A percentile compares a stretch with the other conserved stretches of the same genome.
Conservation (phyloP, 1,140 invertebrate species). For the Aphidius ervi region DNA sequence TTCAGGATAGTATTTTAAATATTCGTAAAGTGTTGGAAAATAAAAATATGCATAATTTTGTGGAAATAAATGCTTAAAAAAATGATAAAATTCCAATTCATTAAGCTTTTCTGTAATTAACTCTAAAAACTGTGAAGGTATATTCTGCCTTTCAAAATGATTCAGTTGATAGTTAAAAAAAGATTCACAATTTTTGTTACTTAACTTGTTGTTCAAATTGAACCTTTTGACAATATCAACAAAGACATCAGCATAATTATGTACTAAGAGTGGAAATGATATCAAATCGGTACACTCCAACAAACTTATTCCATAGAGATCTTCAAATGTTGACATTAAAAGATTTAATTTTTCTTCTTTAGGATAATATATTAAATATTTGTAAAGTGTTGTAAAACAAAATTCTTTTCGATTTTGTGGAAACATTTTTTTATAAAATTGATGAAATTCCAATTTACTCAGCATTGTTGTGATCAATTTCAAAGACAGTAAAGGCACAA, state of each 20-base stretch:
- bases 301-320: conserved; percentile 29
- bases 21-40: conserved; percentile 16
- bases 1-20: conserved; percentile 32
- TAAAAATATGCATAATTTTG: conserved; percentile 22
- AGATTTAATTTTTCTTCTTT: conserved; percentile 26
- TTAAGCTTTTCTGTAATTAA: conserved; percentile 25
- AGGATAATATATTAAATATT: conserved; percentile 32
- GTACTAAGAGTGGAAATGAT: conserved; percentile 19
- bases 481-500: conserved; percentile 25
- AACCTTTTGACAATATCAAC: conserved; percentile 22
- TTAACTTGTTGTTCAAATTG: no score
- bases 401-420: conserved; percentile 24
- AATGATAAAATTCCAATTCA: conserved; percentile 27
- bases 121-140: conserved; percentile 28
- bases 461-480: conserved; percentile 27
- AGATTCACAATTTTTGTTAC: no score
- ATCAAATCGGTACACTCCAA: conserved; percentile 13
- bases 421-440: conserved; percentile 31
- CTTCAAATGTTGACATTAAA: conserved; percentile 27
- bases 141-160: neutral
- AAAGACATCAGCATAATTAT: conserved; percentile 23
- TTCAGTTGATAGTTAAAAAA: no score
- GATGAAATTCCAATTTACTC: conserved; percentile 28
- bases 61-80: conserved; percentile 33
- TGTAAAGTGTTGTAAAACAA: conserved; percentile 10